A percentile compares a stretch with the other conserved stretches of the same genome.
Conservation (phyloP, 2,113 vertebrate species). For the Lonchura striata region DNA sequence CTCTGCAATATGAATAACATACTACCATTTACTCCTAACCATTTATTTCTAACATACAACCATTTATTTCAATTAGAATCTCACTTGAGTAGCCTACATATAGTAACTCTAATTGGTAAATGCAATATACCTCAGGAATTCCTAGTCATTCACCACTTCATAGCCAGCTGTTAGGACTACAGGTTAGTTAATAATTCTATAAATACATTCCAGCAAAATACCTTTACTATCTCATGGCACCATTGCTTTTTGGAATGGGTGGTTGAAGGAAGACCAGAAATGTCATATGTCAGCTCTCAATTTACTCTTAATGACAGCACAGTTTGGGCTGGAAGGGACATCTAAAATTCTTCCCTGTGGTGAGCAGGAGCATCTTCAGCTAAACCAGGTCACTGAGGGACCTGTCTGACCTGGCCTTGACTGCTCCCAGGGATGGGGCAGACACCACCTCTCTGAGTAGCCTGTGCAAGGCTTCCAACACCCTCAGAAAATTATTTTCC, state of each 20-base stretch:
- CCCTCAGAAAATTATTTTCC: background rate
- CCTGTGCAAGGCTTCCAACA: background rate
- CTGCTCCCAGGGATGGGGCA: background rate
- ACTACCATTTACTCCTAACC: background rate
- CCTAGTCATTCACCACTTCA: background rate
- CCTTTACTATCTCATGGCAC: background rate
- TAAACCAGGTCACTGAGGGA: too few relatives aligned
- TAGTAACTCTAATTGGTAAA: background rate
- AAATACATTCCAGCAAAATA: background rate
- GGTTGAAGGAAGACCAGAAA: background rate
- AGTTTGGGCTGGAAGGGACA: background rate
- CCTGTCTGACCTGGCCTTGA: too few relatives aligned
- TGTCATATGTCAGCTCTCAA: background rate
- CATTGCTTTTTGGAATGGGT: background rate
- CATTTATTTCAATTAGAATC: background rate
- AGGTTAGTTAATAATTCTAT: background rate
- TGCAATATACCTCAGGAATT: background rate
- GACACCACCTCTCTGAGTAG: background rate
- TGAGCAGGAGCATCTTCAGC: background rate
- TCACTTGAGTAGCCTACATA: background rate
- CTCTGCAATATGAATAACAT: too few relatives aligned
- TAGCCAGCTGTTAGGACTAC: background rate
- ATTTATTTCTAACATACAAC: too few relatives aligned
- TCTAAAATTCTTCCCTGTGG: background rate
- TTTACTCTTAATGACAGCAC: accelerated